These are phyloP conservation scores for Eubasilissa splendida DNA, from an alignment of 2,888 invertebrate species.

Conservation along the genomic window DNA sequence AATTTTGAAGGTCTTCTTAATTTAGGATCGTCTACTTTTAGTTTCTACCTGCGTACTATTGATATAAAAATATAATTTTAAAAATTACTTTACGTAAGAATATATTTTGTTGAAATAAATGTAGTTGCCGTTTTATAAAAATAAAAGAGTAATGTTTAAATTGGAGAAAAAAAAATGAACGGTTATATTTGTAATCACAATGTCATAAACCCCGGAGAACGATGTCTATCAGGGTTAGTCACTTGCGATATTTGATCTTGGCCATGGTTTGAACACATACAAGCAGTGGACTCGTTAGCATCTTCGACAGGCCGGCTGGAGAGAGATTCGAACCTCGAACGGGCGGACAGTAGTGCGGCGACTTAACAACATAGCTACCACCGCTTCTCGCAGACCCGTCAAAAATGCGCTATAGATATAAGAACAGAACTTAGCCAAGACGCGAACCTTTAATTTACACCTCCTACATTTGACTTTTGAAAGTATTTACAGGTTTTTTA, in stretches of 20 bases:
- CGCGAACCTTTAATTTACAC: constrained; percentile 31
- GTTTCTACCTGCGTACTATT: constrained; percentile 29
- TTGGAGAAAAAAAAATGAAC: not conserved
- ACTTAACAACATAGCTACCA: constrained; percentile 9
- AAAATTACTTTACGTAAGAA: not conserved
- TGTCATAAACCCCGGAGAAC: constrained; percentile 49
- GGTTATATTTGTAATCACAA: constrained; percentile 18
- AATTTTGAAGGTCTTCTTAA: constrained; percentile 1
- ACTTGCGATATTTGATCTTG: constrained; percentile 50
- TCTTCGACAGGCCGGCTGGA: constrained; percentile 55
- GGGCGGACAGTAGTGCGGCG: not conserved
- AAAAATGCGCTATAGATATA: constrained; percentile 10
- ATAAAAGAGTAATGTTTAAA: constrained; percentile 21
- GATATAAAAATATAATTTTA: not conserved
- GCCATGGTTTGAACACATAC: constrained; percentile 55
- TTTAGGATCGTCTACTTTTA: constrained; percentile 6
- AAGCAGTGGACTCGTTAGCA: constrained; percentile 49
- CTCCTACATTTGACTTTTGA: too few relatives aligned
- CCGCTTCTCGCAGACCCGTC: not conserved
- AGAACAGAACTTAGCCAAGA: constrained; percentile 33
- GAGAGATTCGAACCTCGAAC: constrained; percentile 22
- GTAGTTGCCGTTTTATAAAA: not conserved
- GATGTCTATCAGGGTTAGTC: constrained; percentile 45
- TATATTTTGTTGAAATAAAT: not conserved
- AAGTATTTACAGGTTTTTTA: too few relatives aligned